A percentile compares a stretch with the other conserved stretches of the same genome.
Evolutionary conservation across 2,888 invertebrate species (phyloP).

Genomic region (Dorcus hopei): DNA sequence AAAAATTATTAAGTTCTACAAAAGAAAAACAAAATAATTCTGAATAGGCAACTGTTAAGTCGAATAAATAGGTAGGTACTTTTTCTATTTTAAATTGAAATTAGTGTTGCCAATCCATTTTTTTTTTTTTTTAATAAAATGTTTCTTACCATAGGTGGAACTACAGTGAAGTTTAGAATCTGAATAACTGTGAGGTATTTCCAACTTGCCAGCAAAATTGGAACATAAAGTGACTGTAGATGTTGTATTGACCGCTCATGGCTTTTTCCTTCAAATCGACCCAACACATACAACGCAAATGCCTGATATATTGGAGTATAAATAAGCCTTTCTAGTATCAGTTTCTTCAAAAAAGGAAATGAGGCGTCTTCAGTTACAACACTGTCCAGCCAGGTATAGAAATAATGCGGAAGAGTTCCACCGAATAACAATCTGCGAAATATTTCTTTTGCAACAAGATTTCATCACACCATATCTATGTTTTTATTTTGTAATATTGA

Average conservation of each 20-base stretch:
- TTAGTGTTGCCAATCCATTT: no score
- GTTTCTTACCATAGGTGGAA: slow-evolving; percentile 72
- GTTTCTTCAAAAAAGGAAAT: slow-evolving; percentile 54
- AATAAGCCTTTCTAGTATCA: slow-evolving; percentile 68
- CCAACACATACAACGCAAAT: slow-evolving; percentile 69
- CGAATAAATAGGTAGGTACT: no score
- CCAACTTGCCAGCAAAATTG: slow-evolving; percentile 70
- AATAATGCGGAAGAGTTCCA: slow-evolving; percentile 75
- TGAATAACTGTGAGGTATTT: slow-evolving; percentile 74
- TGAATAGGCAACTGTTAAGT: no score
- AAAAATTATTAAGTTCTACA: slow-evolving; percentile 8
- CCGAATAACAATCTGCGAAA: slow-evolving; percentile 69
- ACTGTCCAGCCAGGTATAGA: slow-evolving; percentile 63
- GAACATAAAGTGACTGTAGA: slow-evolving; percentile 61
- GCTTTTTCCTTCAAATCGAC: slow-evolving; percentile 73
- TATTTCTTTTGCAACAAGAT: slow-evolving; percentile 3
- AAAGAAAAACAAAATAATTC: no score
- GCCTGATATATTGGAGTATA: slow-evolving; percentile 72
- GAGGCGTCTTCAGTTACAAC: slow-evolving; percentile 57
- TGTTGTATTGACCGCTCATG: slow-evolving; percentile 64
- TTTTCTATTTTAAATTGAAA: no score
- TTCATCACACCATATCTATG: background rate
- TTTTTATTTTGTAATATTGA: slow-evolving; percentile 5
- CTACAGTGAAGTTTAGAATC: slow-evolving; percentile 68
- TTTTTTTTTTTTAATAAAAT: background rate